These are phyloP conservation scores for Sternotherus odoratus DNA, from an alignment of 2,797 vertebrate genomes.

Conservation along the genomic window DNA sequence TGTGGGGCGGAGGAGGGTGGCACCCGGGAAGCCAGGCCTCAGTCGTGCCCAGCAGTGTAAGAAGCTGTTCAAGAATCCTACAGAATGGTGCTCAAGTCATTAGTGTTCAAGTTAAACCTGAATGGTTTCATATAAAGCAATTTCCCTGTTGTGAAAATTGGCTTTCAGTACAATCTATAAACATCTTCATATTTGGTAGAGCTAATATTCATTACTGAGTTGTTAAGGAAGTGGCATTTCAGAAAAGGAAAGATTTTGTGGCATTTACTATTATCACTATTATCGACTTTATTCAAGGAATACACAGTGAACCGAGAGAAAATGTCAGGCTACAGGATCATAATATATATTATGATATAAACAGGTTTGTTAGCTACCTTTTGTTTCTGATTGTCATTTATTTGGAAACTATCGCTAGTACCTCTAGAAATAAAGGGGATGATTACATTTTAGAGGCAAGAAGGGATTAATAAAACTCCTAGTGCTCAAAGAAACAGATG, in stretches of 20 bases:
- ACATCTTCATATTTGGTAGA: slow-evolving; percentile 49
- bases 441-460: slow-evolving; percentile 80
- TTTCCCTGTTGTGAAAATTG: slow-evolving; percentile 50
- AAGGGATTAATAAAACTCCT: slow-evolving; percentile 77
- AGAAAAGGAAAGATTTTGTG: slow-evolving; percentile 43
- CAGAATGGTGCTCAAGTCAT: background rate
- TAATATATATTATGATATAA: slow-evolving; percentile 45
- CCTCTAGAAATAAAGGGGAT: slow-evolving; percentile 80
- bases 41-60: background rate
- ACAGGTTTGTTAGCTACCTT: slow-evolving; percentile 72
- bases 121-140: slow-evolving; percentile 16
- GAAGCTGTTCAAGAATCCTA: background rate
- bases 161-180: slow-evolving; percentile 33
- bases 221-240: slow-evolving; percentile 38
- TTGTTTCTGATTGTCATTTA: slow-evolving; percentile 78
- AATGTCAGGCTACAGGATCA: slow-evolving; percentile 42
- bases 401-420: slow-evolving; percentile 74
- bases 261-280: slow-evolving; percentile 23
- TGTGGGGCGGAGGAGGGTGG: background rate
- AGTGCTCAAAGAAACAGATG: slow-evolving; percentile 80
- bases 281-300: slow-evolving; percentile 49
- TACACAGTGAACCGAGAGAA: slow-evolving; percentile 41
- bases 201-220: slow-evolving; percentile 43
- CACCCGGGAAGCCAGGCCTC: background rate
- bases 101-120: background rate